A percentile compares a stretch with the other conserved stretches of the same genome.
phyloP scores from a whole-genome alignment of 1,140 invertebrate species.

The Ceratina calcarata region DNA sequence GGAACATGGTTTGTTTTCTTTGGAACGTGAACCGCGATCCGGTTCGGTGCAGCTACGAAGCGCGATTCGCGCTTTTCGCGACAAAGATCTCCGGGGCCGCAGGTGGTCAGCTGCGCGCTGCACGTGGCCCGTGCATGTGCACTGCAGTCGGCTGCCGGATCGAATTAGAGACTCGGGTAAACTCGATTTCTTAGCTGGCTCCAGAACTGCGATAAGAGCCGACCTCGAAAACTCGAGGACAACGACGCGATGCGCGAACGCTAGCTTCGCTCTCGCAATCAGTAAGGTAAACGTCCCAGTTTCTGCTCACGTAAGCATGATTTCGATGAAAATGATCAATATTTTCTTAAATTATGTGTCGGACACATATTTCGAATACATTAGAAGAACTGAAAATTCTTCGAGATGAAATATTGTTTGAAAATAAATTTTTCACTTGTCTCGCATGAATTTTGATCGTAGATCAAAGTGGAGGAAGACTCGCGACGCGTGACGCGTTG shows the following conservation, averaged over 20 bases:
- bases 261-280: too few species aligned
- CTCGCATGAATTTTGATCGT: too few species aligned
- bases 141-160: constrained; percentile 17
- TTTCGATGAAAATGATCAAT: too few species aligned
- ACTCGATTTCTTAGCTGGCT: constrained; percentile 26
- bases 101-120: constrained; percentile 51
- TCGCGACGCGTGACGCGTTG: too few species aligned
- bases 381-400: too few species aligned
- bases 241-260: neutral
- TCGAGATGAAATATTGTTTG: too few species aligned
- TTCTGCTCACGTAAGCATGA: too few species aligned
- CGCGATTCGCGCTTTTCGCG: constrained; percentile 39
- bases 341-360: too few species aligned
- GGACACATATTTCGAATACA: too few species aligned
- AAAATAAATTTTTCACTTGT: too few species aligned
- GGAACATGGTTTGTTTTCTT: constrained; percentile 53
- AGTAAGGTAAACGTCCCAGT: too few species aligned
- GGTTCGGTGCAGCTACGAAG: constrained; percentile 10
- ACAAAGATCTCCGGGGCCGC: constrained; percentile 57
- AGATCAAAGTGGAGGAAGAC: too few species aligned
- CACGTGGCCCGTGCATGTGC: constrained; percentile 59
- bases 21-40: constrained; percentile 58
- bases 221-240: neutral
- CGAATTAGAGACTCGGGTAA: constrained; percentile 52
- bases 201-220: neutral